Percentiles rank a stretch among this genome's conserved stretches.
Evolutionary conservation across 2,888 invertebrate species (phyloP).

Genomic region (Ptychoptera contaminata): DNA sequence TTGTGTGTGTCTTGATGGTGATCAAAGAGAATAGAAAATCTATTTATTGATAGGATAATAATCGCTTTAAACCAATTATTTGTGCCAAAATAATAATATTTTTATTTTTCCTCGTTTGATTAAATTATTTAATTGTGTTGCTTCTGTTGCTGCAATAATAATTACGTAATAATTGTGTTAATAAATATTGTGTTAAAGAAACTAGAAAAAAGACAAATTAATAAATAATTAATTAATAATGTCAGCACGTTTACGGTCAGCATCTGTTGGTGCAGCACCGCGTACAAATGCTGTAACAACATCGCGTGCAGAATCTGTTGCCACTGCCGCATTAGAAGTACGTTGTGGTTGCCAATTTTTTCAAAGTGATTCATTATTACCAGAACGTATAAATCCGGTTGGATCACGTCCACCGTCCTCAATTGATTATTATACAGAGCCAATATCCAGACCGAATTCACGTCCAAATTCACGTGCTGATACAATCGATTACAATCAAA

Average conservation of each 20-base stretch:
- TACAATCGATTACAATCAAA: neutral
- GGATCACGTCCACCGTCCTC: conserved; percentile 49
- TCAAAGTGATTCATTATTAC: conserved; percentile 62
- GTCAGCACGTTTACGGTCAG: conserved; percentile 41
- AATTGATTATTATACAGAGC: conserved; percentile 17
- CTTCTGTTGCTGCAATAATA: too few relatives aligned
- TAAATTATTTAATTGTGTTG: too few relatives aligned
- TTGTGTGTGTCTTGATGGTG: too few relatives aligned
- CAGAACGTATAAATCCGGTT: conserved; percentile 54
- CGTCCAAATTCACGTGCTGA: neutral
- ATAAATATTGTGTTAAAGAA: too few relatives aligned
- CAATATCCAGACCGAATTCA: neutral
- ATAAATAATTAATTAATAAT: too few relatives aligned
- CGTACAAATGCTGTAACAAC: conserved; percentile 46
- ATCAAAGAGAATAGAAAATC: too few relatives aligned
- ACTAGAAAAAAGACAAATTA: too few relatives aligned
- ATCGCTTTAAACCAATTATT: too few relatives aligned
- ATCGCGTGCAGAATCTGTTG: conserved; percentile 54
- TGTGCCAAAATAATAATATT: too few relatives aligned
- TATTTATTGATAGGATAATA: too few relatives aligned
- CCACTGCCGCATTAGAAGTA: conserved; percentile 59
- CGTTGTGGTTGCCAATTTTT: conserved; percentile 77
- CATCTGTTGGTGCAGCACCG: conserved; percentile 50
- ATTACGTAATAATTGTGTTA: too few relatives aligned
- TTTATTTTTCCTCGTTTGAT: too few relatives aligned